phyloP scores from a whole-genome alignment of 1,140 invertebrate species.

The Asobara japonica region DNA sequence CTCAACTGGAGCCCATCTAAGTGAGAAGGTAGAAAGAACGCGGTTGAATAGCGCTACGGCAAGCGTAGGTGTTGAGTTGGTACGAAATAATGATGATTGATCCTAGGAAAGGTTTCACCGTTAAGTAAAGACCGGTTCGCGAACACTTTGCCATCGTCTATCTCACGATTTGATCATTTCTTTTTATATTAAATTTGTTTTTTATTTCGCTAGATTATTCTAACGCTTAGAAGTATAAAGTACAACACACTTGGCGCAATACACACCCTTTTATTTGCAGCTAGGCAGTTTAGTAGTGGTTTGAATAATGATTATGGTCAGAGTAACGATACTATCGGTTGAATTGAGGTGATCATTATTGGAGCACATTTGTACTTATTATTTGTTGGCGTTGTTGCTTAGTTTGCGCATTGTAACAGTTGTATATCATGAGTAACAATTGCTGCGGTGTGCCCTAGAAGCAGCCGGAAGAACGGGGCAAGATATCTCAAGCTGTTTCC shows the following conservation, averaged over 20 bases:
- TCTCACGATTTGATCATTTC: constrained; percentile 1
- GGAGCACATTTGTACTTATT: not conserved
- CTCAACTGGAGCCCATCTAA: not conserved
- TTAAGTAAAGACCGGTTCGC: constrained; percentile 52
- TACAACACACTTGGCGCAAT: not conserved
- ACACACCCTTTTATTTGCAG: not conserved
- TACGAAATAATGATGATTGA: constrained; percentile 56
- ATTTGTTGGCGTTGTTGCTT: not conserved
- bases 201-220: not conserved
- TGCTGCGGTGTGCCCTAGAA: not conserved
- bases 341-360: not conserved
- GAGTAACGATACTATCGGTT: not conserved
- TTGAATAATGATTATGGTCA: not conserved
- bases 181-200: not conserved
- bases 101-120: constrained; percentile 48
- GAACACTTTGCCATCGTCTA: constrained; percentile 17
- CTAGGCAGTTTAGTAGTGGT: not conserved
- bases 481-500: constrained; percentile 19
- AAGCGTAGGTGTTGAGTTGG: constrained; percentile 50
- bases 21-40: not conserved
- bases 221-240: not conserved
- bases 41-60: not conserved
- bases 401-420: not conserved
- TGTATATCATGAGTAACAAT: not conserved
- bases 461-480: not conserved